Evolutionary conservation across 2,888 invertebrate genomes (phyloP).

Genomic region (Dryobota labecula): DNA sequence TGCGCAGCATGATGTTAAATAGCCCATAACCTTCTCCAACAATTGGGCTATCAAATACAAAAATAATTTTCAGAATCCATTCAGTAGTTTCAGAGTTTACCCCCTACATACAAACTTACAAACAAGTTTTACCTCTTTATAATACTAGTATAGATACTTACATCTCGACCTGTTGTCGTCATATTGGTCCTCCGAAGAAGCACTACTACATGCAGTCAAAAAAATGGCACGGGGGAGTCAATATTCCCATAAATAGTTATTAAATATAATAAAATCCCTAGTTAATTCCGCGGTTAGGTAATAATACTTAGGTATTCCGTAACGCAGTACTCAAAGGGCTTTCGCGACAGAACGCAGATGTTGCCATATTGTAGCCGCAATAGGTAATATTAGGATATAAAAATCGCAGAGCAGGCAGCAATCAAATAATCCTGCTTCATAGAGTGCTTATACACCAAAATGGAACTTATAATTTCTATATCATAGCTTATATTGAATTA

Average conservation of each 20-base stretch:
- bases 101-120: too few relatives aligned
- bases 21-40: too few relatives aligned
- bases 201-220: background rate
- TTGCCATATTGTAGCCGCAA: constrained; percentile 16
- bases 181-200: constrained; percentile 2
- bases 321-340: constrained; percentile 10
- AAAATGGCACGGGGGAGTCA: background rate
- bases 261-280: background rate
- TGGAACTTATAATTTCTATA: too few relatives aligned
- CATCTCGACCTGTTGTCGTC: background rate
- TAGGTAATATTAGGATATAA: background rate
- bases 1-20: too few relatives aligned
- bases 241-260: constrained; percentile 2
- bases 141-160: too few relatives aligned
- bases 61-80: too few relatives aligned
- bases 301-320: background rate
- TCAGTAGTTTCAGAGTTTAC: too few relatives aligned
- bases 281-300: constrained; percentile 7
- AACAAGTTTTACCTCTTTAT: too few relatives aligned
- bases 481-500: background rate
- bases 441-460: background rate
- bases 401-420: background rate
- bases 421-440: background rate
- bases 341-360: background rate
- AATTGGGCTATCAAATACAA: too few relatives aligned